A percentile compares a stretch with the other conserved stretches of the same genome.
Conservation (phyloP, 2,888 invertebrate species). For the Cosmorhoe ocellata region DNA sequence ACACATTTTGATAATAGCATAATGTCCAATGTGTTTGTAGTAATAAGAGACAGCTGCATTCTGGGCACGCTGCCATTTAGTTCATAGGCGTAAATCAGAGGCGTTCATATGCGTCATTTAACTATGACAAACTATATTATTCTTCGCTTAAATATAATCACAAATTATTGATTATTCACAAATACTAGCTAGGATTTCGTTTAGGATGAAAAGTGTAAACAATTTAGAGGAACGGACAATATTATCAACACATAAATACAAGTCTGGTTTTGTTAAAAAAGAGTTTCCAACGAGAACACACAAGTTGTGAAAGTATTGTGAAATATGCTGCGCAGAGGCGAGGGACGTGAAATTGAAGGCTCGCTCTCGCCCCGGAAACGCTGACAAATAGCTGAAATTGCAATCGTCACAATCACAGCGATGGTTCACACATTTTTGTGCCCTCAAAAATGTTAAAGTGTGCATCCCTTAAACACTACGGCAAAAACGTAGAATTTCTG, state of each 20-base stretch:
- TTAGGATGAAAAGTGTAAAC: no score
- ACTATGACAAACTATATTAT: background rate
- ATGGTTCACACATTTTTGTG: conserved; percentile 40
- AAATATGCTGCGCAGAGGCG: conserved; percentile 45
- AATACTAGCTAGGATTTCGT: no score
- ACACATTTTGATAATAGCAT: conserved; percentile 3
- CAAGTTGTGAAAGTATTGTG: conserved; percentile 21
- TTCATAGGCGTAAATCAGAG: background rate
- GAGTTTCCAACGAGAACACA: background rate
- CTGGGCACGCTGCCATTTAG: conserved; percentile 1
- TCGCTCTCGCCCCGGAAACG: conserved; percentile 45
- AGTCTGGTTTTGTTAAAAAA: no score
- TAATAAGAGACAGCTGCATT: background rate
- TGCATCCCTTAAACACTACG: conserved; percentile 2
- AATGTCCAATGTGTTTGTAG: background rate
- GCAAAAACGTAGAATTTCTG: conserved; percentile 13
- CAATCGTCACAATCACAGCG: conserved; percentile 30
- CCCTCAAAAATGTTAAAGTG: conserved; percentile 17
- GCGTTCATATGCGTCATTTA: no score
- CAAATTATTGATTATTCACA: no score
- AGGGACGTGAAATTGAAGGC: conserved; percentile 35
- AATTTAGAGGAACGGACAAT: no score
- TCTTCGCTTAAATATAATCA: no score
- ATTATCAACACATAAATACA: no score
- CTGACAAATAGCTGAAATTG: conserved; percentile 62